These are phyloP conservation scores for Accipiter cooperii DNA, from an alignment of 2,113 vertebrate species.

Conservation along the genomic window DNA sequence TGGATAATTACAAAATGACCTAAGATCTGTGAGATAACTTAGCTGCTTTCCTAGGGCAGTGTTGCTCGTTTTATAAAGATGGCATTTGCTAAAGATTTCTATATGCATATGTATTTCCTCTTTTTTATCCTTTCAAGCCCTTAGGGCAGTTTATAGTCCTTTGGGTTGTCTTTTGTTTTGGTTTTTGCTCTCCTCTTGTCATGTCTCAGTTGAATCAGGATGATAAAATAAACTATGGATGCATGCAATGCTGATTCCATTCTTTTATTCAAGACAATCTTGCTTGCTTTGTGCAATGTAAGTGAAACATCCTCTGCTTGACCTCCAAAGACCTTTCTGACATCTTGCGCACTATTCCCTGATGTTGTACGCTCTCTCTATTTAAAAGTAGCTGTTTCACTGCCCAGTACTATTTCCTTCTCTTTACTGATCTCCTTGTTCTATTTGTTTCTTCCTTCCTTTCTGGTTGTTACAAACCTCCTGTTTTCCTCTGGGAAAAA, in stretches of 20 bases:
- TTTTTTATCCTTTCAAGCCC: neutral
- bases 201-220: neutral
- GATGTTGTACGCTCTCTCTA: neutral
- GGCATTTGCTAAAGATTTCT: neutral
- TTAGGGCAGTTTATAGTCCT: neutral
- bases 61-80: neutral
- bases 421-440: neutral
- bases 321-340: neutral
- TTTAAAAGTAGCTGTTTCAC: neutral
- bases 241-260: neutral
- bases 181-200: neutral
- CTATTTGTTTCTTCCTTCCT: neutral
- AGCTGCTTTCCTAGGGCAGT: neutral
- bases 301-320: neutral
- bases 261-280: neutral
- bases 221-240: neutral
- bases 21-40: neutral
- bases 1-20: neutral
- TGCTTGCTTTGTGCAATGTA: neutral
- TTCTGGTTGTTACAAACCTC: neutral
- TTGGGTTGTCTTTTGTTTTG: neutral
- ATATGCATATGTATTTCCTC: neutral
- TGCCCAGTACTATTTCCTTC: neutral
- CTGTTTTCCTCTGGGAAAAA: neutral
- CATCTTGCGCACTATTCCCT: neutral